phyloP scores from a whole-genome alignment of 2,888 invertebrate genomes.

The Apamea anceps region DNA sequence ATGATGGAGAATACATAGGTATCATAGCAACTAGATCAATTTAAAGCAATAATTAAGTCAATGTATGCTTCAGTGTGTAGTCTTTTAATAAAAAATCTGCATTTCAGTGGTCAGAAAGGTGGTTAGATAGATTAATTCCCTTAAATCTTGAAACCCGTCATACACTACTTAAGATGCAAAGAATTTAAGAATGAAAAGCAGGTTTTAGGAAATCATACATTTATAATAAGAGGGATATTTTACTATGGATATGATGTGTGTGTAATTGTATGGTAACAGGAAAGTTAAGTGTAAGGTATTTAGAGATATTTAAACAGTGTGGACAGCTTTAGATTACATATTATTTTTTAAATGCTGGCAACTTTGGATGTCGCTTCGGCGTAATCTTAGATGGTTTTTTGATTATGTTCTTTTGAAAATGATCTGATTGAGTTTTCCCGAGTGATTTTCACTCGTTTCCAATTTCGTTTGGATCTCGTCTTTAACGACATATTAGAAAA shows the following conservation, averaged over 20 bases:
- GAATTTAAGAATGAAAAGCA: conserved; percentile 30
- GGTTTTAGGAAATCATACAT: conserved; percentile 21
- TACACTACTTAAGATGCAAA: conserved; percentile 60
- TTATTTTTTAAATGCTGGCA: conserved; percentile 8
- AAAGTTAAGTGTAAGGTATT: conserved; percentile 35
- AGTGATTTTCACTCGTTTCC: conserved; percentile 12
- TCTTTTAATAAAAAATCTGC: background rate
- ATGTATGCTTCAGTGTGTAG: conserved; percentile 3
- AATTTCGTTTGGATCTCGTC: conserved; percentile 39
- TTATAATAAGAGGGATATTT: conserved; percentile 51
- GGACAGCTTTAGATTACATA: conserved; percentile 1
- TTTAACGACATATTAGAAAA: conserved; percentile 15
- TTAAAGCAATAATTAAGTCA: conserved; percentile 23
- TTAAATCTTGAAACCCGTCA: conserved; percentile 58
- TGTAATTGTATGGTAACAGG: conserved; percentile 41
- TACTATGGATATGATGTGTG: conserved; percentile 34
- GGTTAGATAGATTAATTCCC: conserved; percentile 66
- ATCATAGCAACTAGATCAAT: conserved; percentile 12
- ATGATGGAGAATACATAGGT: background rate
- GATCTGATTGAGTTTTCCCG: conserved; percentile 15
- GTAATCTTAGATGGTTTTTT: too few relatives aligned
- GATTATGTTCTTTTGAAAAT: background rate
- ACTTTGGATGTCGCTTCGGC: too few relatives aligned
- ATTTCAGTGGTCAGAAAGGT: conserved; percentile 49
- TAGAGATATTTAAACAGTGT: conserved; percentile 3